Base-by-base conservation (phyloP, 2,888 invertebrate genomes). In the Tiliacea citrago region DNA sequence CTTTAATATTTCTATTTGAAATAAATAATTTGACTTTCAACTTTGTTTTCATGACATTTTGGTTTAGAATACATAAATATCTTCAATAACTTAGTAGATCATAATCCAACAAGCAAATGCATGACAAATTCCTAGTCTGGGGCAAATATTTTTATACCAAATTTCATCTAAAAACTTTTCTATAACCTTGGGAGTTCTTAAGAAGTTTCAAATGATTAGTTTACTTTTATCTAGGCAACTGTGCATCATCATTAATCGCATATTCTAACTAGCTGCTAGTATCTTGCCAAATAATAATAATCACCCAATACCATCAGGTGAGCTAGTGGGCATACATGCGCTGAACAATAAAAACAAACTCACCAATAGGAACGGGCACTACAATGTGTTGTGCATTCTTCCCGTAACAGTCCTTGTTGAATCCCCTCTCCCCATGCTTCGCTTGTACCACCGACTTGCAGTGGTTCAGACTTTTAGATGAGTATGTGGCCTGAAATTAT, bases 281-380 rank as follows among this genome's bases (percentile, higher is more conserved):
- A 21, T n/a, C 10, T n/a, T 53, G 10, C n/a, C 9, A 12, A n/a
- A 53, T 12, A 53, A 51, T 9, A 51, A 51, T n/a, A n/a, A 51
- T n/a, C 24, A 24, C n/a, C 53, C n/a, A 53, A 55, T 6, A 7
- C 10, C 24, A 24, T 24, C 13, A n/a, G 16, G 55, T 55, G 24
- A 55, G 16, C 5, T 3, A 16, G 7, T 16, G 55, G 24, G 24
- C 24, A 29, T 13, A 16, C 13, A 29, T 7, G 8, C 29, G 8
- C 29, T 29, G 57, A 18, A 29, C 29, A 29, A 57, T 16, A 16
- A 3, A 16, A 57, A 35, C 16, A 5, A 24, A 13, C 87, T 88
- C 98, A 73, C 99, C 99, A 2, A 98, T 85, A 0, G 99, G 99
- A 0, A 99, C 99, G 47, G 97, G 96, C 0, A 98, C 88, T 0